Evolutionary conservation across 2,888 invertebrate species (phyloP).

Genomic region (Actias luna): DNA sequence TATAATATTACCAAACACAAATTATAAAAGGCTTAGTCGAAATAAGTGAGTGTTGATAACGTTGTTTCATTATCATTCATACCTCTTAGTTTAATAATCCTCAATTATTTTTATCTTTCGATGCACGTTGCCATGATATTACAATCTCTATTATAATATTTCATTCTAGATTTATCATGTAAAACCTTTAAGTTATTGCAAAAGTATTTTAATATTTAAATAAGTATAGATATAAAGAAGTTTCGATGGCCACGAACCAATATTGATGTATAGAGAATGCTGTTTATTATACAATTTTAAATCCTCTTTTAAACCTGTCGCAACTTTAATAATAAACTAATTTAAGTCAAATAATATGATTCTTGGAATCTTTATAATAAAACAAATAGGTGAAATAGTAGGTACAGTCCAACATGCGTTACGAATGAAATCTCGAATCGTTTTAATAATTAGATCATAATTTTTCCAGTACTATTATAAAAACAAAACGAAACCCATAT

Average conservation of each 20-base stretch:
- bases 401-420: too few relatives aligned
- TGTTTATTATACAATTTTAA: not conserved
- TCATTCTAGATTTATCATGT: not conserved
- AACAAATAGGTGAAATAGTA: too few relatives aligned
- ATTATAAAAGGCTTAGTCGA: conserved; percentile 27
- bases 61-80: conserved; percentile 25
- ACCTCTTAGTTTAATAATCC: conserved; percentile 24
- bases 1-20: conserved; percentile 11
- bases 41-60: conserved; percentile 28
- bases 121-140: not conserved
- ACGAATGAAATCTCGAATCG: too few relatives aligned
- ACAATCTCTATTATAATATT: conserved; percentile 13
- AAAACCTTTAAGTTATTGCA: conserved; percentile 8
- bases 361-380: too few relatives aligned
- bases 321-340: too few relatives aligned
- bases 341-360: too few relatives aligned
- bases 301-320: too few relatives aligned
- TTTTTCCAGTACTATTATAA: too few relatives aligned
- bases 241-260: not conserved
- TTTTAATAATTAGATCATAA: too few relatives aligned
- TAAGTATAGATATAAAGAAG: not conserved
- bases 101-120: conserved; percentile 23
- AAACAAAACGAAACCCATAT: too few relatives aligned
- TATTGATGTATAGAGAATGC: not conserved
- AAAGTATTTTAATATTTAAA: not conserved